These are phyloP conservation scores for Magallana angulata DNA, from an alignment of 1,140 invertebrate species.

Conservation along the genomic window DNA sequence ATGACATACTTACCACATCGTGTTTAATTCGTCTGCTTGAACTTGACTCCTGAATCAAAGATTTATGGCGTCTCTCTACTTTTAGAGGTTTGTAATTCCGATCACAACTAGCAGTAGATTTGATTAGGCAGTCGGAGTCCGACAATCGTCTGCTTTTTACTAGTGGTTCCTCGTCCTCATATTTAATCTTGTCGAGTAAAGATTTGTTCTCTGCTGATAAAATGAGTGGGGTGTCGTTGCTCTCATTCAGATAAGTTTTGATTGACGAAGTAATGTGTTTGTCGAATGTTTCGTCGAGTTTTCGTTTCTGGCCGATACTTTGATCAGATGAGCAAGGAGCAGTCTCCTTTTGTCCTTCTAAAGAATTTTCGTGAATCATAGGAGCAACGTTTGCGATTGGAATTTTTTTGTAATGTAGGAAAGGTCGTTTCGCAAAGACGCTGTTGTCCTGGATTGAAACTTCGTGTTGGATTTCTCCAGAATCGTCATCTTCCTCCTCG, in stretches of 20 bases:
- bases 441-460: conserved; percentile 24
- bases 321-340: neutral
- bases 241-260: conserved; percentile 16
- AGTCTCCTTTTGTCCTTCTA: neutral
- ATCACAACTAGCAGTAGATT: neutral
- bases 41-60: conserved; percentile 21
- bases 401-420: conserved; percentile 68
- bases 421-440: conserved; percentile 56
- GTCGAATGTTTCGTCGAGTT: conserved; percentile 26
- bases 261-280: conserved; percentile 22
- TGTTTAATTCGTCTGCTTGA: neutral
- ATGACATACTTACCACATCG: neutral
- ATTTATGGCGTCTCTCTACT: conserved; percentile 11
- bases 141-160: conserved; percentile 11
- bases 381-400: conserved; percentile 74
- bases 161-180: neutral
- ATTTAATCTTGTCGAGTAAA: neutral
- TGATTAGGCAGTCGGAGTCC: conserved; percentile 1
- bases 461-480: neutral
- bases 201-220: neutral
- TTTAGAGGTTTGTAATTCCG: conserved; percentile 13
- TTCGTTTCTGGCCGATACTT: conserved; percentile 18
- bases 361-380: conserved; percentile 64
- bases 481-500: conserved; percentile 38
- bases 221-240: neutral